Conservation (phyloP, 1,140 invertebrate genomes). For the Whitmania pigra region DNA sequence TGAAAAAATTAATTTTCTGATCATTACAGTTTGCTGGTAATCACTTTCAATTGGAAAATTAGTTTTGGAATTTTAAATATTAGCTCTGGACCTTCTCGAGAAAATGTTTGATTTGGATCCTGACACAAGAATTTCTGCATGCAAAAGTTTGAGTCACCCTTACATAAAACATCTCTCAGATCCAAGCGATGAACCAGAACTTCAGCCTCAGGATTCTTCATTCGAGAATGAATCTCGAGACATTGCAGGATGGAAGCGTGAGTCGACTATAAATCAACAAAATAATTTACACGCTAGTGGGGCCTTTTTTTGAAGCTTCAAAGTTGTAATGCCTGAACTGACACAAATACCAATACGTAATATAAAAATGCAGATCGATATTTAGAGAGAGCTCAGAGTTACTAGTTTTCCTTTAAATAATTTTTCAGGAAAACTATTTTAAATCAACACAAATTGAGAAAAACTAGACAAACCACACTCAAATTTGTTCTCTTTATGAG, state of each 20-base stretch:
- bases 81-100: not conserved
- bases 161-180: constrained; percentile 1
- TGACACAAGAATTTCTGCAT: not conserved
- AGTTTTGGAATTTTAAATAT: not conserved
- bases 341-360: too few relatives aligned
- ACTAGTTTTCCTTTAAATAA: too few relatives aligned
- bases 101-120: constrained; percentile 10
- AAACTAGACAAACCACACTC: too few relatives aligned
- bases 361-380: too few relatives aligned
- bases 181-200: not conserved
- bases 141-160: constrained; percentile 1
- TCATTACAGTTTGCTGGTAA: not conserved
- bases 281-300: too few relatives aligned
- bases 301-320: too few relatives aligned
- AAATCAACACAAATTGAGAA: too few relatives aligned
- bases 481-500: too few relatives aligned
- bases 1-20: not conserved
- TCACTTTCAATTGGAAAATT: not conserved
- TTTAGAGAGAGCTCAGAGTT: too few relatives aligned
- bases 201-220: not conserved
- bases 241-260: not conserved
- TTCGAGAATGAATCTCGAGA: not conserved
- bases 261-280: too few relatives aligned
- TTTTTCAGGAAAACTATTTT: too few relatives aligned
- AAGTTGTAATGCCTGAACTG: too few relatives aligned